Evolutionary conservation across 1,140 invertebrate species (phyloP), one percentile per base, ranked within the genome.

Genomic region (Onthophagus taurus): DNA sequence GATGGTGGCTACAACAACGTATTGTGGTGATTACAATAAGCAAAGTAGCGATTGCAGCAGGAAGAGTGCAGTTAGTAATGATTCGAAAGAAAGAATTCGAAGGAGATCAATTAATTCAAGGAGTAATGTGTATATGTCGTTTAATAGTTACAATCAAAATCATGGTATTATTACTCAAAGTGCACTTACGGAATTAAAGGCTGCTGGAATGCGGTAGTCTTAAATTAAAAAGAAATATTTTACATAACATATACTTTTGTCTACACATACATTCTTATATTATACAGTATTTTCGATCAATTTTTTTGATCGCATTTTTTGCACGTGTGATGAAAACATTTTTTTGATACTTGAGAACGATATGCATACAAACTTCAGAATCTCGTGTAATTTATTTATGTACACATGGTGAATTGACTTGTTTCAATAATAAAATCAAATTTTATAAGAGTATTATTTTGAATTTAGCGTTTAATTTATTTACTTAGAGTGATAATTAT

Each of bases 141-240:
- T 53, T 44, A 65, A 61, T 45, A 61, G 53, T 47, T 63, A 57
- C 34, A 58, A 60, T 47, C 57, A 56, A 44, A 56, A 48, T 19
- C 60, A 65, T 45, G 63, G 63, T 18, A 58, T 65, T 23, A 64
- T 65, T 31, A 64, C 57, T 11, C 59, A 61, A 35, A 65, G 57
- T 44, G 60, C 63, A 19, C 37, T 65, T 20, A 59, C 58, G 57
- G 61, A 63, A 50, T 47, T 64, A 24, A 57, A 54, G 41, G 53
- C 60, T 20, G 48, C 59, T 16, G 61, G 61, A 20, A 31, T 61
- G 43, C 53, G 60, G 52, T 64, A 57, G 55, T 42, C 5, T 26
- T 26, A 7, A 26, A 7, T 26, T 26, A 7, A n/a, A 26, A 26
- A n/a, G n/a, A n/a, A n/a, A n/a, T n/a, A n/a, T n/a, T n/a, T n/a